A percentile compares a stretch with the other conserved stretches of the same genome.
Conservation (phyloP, 2,888 invertebrate species). For the Nemotelus pantherinus region DNA sequence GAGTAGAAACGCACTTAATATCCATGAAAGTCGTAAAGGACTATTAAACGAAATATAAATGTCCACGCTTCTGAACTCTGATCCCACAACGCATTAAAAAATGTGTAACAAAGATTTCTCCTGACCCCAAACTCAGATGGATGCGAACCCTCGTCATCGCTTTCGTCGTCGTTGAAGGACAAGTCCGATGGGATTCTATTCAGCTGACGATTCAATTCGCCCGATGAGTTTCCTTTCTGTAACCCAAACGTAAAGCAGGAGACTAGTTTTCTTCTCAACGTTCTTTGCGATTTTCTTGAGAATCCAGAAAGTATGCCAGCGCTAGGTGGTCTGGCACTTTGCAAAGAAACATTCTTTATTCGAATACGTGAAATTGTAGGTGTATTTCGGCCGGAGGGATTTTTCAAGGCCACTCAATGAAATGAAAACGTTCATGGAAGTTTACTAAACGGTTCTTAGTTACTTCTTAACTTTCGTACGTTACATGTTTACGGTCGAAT, state of each 20-base stretch:
- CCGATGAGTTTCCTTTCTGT: constrained; percentile 18
- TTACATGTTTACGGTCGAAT: constrained; percentile 12
- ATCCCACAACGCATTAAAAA: constrained; percentile 46
- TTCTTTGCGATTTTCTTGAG: neutral
- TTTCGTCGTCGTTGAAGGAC: neutral
- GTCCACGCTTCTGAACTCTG: constrained; percentile 43
- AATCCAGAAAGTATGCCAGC: neutral
- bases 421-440: neutral
- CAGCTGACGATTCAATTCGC: constrained; percentile 28
- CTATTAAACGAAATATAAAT: constrained; percentile 46
- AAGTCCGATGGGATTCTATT: constrained; percentile 29
- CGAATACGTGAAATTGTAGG: no score
- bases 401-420: constrained; percentile 4
- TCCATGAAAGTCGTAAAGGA: constrained; percentile 35
- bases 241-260: neutral
- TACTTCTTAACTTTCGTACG: neutral
- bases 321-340: neutral
- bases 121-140: neutral
- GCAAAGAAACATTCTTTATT: neutral
- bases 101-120: neutral
- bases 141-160: no score
- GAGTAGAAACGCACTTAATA: neutral
- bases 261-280: neutral
- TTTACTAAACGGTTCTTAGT: constrained; percentile 14
- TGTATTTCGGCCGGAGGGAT: neutral